Evolutionary conservation across 2,888 invertebrate species (phyloP).

Genomic region (Xestia xanthographa): DNA sequence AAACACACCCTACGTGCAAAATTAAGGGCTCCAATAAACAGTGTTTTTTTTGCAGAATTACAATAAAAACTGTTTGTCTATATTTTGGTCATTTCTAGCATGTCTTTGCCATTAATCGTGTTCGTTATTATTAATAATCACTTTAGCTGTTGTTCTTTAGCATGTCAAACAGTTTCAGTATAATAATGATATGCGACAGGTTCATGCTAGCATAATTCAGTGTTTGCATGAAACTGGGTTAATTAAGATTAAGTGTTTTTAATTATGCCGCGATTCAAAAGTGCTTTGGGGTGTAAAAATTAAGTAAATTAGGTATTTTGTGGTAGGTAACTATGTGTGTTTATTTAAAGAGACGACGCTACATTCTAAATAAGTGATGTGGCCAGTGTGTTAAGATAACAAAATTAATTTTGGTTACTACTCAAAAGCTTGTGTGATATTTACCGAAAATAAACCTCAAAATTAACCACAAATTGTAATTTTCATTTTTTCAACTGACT

Average conservation of each 20-base stretch:
- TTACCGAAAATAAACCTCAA: neutral
- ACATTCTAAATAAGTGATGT: neutral
- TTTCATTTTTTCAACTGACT: too few relatives aligned
- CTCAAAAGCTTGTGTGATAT: neutral
- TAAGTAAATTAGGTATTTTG: slow-evolving; percentile 22
- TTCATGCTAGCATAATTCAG: slow-evolving; percentile 58
- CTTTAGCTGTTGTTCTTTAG: slow-evolving; percentile 20
- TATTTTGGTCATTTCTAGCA: neutral
- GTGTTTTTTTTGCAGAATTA: neutral
- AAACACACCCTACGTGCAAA: slow-evolving; percentile 47
- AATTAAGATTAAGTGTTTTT: slow-evolving; percentile 63
- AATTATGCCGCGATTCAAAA: slow-evolving; percentile 56
- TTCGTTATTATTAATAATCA: slow-evolving; percentile 29
- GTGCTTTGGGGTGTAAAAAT: slow-evolving; percentile 42
- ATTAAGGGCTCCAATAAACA: slow-evolving; percentile 7
- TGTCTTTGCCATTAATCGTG: slow-evolving; percentile 13
- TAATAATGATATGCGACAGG: slow-evolving; percentile 60
- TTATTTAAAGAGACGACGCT: neutral
- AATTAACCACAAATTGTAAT: neutral
- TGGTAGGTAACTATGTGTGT: neutral
- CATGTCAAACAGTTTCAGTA: slow-evolving; percentile 42
- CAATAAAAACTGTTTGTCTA: neutral
- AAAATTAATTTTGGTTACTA: neutral
- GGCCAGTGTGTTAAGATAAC: neutral
- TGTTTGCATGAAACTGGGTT: slow-evolving; percentile 60